Percentiles rank a stretch among this genome's conserved stretches.
Conservation (phyloP, 2,888 invertebrate genomes). For the Apotomis capreana region DNA sequence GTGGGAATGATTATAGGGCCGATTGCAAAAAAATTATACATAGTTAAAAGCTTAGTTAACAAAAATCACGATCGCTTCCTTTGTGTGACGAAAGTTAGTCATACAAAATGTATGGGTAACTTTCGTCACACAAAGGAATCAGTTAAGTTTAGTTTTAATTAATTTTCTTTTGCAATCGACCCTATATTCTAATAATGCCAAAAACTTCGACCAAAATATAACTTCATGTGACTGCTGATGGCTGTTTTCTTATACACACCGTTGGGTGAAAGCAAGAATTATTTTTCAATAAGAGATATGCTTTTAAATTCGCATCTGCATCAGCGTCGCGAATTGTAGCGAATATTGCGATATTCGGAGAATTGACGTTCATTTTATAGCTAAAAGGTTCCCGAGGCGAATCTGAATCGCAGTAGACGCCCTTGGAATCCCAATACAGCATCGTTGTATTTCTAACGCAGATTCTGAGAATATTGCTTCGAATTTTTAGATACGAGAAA, state of each 20-base stretch:
- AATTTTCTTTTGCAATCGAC: too few relatives aligned
- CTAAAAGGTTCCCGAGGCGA: constrained; percentile 29
- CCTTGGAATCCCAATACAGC: constrained; percentile 28
- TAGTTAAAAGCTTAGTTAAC: too few relatives aligned
- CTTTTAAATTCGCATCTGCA: not conserved
- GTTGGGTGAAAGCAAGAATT: not conserved
- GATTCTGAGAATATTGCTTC: constrained; percentile 15
- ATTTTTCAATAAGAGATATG: constrained; percentile 14
- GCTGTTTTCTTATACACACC: not conserved
- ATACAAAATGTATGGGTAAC: too few relatives aligned
- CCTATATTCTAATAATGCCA: too few relatives aligned
- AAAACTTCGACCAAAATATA: too few relatives aligned
- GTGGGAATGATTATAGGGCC: too few relatives aligned
- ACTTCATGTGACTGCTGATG: not conserved
- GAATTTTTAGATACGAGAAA: constrained; percentile 3
- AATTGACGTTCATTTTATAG: constrained; percentile 29
- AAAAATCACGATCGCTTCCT: too few relatives aligned
- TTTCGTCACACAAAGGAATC: too few relatives aligned
- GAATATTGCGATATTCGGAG: constrained; percentile 27
- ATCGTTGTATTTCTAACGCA: constrained; percentile 12
- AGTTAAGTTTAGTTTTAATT: too few relatives aligned
- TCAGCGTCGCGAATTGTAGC: constrained; percentile 4
- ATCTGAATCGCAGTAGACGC: constrained; percentile 30
- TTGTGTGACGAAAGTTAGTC: too few relatives aligned
- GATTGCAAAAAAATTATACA: too few relatives aligned